A percentile compares a stretch with the other conserved stretches of the same genome.
Conservation (phyloP, 2,113 vertebrate species). For the Montifringilla adamsi region DNA sequence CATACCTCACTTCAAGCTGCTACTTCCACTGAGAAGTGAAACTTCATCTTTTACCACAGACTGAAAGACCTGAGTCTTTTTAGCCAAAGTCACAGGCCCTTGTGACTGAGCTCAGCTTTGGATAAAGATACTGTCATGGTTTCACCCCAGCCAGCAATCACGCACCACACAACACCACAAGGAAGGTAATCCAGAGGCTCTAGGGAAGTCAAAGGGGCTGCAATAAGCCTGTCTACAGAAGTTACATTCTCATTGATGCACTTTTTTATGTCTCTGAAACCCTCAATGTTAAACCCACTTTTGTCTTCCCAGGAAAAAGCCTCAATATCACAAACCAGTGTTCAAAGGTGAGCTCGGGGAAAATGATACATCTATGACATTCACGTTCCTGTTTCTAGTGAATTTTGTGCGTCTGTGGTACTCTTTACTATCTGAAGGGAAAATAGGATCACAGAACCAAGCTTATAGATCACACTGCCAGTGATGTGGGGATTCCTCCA, state of each 20-base stretch:
- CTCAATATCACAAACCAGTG: not conserved
- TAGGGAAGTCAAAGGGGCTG: not conserved
- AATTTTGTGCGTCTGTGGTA: not conserved
- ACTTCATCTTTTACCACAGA: not conserved
- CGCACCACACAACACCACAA: not conserved
- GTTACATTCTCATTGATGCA: accelerated
- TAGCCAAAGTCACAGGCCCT: not conserved
- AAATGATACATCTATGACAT: not conserved
- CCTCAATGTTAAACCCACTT: not conserved
- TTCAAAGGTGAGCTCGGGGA: not conserved
- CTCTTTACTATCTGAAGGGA: not conserved
- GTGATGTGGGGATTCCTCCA: accelerated
- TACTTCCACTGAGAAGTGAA: not conserved
- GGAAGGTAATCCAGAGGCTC: not conserved
- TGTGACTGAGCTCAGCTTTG: not conserved
- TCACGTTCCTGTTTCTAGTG: not conserved
- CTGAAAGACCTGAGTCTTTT: not conserved
- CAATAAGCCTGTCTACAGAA: not conserved
- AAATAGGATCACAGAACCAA: not conserved
- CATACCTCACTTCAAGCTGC: not conserved
- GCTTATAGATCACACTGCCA: not conserved
- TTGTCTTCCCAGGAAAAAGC: not conserved
- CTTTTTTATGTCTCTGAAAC: not conserved
- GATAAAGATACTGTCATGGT: not conserved
- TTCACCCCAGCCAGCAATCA: not conserved